A percentile compares a stretch with the other conserved stretches of the same genome.
Evolutionary conservation across 2,888 invertebrate species (phyloP).

Genomic region (Microchrysa polita): DNA sequence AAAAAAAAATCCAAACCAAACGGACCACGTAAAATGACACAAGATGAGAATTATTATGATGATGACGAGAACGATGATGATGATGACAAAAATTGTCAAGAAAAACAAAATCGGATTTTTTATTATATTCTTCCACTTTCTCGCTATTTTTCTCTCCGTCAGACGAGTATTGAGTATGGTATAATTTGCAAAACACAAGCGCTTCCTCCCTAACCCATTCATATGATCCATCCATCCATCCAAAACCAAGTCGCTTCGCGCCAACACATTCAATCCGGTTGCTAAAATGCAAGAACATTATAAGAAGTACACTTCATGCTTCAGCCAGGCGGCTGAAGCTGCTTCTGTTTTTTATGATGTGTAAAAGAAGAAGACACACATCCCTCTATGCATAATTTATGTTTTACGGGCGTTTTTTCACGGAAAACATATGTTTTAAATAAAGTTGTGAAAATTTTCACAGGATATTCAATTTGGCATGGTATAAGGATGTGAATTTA

Average conservation of each 20-base stretch:
- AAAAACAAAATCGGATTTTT: not conserved
- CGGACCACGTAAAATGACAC: not conserved
- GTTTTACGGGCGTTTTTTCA: slow-evolving; percentile 26
- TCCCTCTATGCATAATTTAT: slow-evolving; percentile 37
- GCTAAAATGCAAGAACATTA: not conserved
- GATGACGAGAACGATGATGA: slow-evolving; percentile 4
- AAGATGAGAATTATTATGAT: not conserved
- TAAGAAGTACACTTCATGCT: not conserved
- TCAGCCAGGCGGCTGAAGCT: too few relatives aligned
- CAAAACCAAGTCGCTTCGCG: not conserved
- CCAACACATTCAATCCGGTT: too few relatives aligned
- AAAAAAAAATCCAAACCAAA: not conserved
- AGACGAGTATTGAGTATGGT: too few relatives aligned
- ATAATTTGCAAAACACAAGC: too few relatives aligned
- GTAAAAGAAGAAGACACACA: slow-evolving; percentile 29
- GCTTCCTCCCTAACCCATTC: too few relatives aligned
- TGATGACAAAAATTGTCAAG: not conserved
- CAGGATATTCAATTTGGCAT: slow-evolving; percentile 26
- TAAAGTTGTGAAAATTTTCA: slow-evolving; percentile 31
- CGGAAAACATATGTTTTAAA: slow-evolving; percentile 33
- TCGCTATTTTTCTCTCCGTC: not conserved
- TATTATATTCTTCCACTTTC: not conserved
- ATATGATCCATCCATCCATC: not conserved
- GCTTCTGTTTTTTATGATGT: slow-evolving; percentile 35
- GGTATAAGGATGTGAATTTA: slow-evolving; percentile 1